Evolutionary conservation across 2,113 vertebrate species (phyloP).

Genomic region (Prochilodus magdalenae): DNA sequence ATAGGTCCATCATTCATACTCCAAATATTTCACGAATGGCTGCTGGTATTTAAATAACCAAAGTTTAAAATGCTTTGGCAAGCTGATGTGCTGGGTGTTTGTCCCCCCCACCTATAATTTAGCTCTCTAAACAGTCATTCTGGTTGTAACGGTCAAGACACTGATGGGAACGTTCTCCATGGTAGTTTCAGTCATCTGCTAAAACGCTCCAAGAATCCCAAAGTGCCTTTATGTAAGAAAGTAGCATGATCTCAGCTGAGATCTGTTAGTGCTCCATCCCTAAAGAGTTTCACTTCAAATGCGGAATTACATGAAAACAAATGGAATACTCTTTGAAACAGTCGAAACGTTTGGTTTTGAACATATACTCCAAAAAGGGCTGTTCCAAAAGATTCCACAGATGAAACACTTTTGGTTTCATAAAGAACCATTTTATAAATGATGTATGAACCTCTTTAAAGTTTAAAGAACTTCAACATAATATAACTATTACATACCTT

Average conservation of each 20-base stretch:
- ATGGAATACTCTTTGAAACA: not conserved
- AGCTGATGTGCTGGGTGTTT: conserved; percentile 48
- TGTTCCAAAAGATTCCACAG: too few species aligned
- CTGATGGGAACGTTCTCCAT: conserved; percentile 46
- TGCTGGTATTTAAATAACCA: conserved; percentile 65
- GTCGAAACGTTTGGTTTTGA: too few species aligned
- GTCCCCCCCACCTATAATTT: conserved; percentile 63
- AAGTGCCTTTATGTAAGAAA: not conserved
- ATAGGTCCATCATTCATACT: conserved; percentile 56
- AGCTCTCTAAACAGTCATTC: conserved; percentile 53
- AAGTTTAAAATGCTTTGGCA: conserved; percentile 61
- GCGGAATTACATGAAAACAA: not conserved
- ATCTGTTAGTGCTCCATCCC: not conserved
- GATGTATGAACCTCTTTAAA: not conserved
- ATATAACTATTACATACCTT: not conserved
- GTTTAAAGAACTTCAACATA: not conserved
- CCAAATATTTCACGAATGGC: conserved; percentile 50
- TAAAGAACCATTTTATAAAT: too few species aligned
- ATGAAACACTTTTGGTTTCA: too few species aligned
- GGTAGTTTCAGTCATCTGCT: conserved; percentile 45
- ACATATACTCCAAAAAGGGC: too few species aligned
- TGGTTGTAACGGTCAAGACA: conserved; percentile 50
- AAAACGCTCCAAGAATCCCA: conserved; percentile 60
- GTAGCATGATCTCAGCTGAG: not conserved
- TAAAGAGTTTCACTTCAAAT: not conserved